Percentiles rank a stretch among this genome's conserved stretches.
Evolutionary conservation across 2,113 vertebrate genomes (phyloP).

Genomic region (Mixornis gularis): DNA sequence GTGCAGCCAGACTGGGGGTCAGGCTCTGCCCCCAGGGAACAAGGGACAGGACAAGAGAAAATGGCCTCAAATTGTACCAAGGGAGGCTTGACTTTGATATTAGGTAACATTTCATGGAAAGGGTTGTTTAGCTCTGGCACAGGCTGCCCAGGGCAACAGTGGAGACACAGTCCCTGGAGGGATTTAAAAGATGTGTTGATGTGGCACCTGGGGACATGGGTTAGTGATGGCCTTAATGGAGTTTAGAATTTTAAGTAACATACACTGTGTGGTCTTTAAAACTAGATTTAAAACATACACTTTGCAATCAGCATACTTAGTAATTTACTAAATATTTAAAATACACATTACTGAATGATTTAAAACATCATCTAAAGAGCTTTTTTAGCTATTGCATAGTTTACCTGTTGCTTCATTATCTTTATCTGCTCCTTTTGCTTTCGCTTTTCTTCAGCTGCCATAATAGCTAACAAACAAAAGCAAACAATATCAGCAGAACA

Average conservation of each 20-base stretch:
- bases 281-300: background rate
- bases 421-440: slow-evolving; percentile 95
- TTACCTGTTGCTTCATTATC: slow-evolving; percentile 95
- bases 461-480: slow-evolving; percentile 78
- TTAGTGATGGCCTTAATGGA: background rate
- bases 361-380: background rate
- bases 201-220: background rate
- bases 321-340: background rate
- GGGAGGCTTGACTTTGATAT: background rate
- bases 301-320: background rate
- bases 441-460: slow-evolving; percentile 90
- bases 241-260: background rate
- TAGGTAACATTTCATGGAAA: background rate
- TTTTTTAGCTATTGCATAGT: background rate
- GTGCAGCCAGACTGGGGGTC: no score
- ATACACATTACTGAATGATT: background rate
- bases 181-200: background rate
- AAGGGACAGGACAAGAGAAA: background rate
- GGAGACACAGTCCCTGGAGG: background rate
- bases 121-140: background rate
- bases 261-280: background rate
- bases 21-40: background rate
- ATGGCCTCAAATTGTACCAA: background rate
- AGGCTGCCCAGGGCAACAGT: background rate
- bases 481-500: slow-evolving; percentile 35